Percentiles rank a stretch among this genome's conserved stretches.
Evolutionary conservation across 2,888 invertebrate genomes (phyloP).

Genomic region (Sinhomidia bicolor): DNA sequence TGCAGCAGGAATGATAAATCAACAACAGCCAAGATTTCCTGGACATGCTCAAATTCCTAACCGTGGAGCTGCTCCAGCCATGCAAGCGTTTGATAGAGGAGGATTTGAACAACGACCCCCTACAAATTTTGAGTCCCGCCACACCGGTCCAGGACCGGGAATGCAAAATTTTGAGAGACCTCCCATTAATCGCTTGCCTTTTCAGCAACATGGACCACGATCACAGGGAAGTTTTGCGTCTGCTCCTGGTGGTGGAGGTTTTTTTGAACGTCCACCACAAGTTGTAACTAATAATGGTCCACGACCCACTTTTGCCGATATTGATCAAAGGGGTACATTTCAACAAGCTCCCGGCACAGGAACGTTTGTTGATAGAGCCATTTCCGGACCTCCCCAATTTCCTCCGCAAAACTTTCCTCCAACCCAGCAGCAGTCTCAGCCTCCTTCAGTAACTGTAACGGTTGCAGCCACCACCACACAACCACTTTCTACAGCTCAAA

Average conservation of each 20-base stretch:
- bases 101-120: slow-evolving; percentile 55
- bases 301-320: slow-evolving; percentile 57
- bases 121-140: slow-evolving; percentile 57
- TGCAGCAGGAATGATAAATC: slow-evolving; percentile 68
- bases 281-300: neutral
- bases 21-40: slow-evolving; percentile 63
- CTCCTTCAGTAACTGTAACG: slow-evolving; percentile 82
- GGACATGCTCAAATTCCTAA: slow-evolving; percentile 69
- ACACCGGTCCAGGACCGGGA: slow-evolving; percentile 54
- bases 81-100: slow-evolving; percentile 69
- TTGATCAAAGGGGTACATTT: slow-evolving; percentile 65
- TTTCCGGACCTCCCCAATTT: slow-evolving; percentile 37
- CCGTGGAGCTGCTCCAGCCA: slow-evolving; percentile 35
- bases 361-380: slow-evolving; percentile 50
- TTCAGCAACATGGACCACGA: slow-evolving; percentile 66
- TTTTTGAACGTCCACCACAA: slow-evolving; percentile 55
- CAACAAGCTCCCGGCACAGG: slow-evolving; percentile 50
- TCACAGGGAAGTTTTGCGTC: slow-evolving; percentile 52
- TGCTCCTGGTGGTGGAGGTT: slow-evolving; percentile 32
- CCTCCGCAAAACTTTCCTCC: slow-evolving; percentile 53
- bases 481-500: slow-evolving; percentile 71
- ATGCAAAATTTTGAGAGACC: slow-evolving; percentile 77
- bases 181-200: slow-evolving; percentile 69
- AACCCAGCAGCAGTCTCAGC: slow-evolving; percentile 59
- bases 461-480: slow-evolving; percentile 74